These are phyloP conservation scores for Ceratothoa steindachneri DNA, from an alignment of 2,888 invertebrate species.

Conservation along the genomic window DNA sequence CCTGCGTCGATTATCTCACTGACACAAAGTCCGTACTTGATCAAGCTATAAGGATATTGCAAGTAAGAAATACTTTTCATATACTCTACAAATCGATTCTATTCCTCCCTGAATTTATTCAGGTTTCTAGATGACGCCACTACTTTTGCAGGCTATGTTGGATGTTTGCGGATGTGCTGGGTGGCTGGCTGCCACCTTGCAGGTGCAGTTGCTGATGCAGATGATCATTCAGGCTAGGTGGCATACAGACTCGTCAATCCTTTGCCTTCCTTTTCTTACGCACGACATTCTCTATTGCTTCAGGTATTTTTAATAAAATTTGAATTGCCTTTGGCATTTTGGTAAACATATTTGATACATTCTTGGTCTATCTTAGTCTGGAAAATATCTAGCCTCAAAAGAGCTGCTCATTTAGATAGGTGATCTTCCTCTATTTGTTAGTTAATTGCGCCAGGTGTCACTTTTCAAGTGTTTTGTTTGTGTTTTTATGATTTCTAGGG, in stretches of 20 bases:
- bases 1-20: constrained; percentile 89
- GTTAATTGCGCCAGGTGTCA: too few species aligned
- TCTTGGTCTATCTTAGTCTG: too few species aligned
- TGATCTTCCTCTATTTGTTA: too few species aligned
- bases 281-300: constrained; percentile 32
- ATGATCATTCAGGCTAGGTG: constrained; percentile 81
- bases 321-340: too few species aligned
- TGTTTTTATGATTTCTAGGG: too few species aligned
- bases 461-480: too few species aligned
- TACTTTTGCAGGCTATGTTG: constrained; percentile 89
- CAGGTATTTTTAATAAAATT: constrained; percentile 21
- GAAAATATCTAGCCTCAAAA: too few species aligned
- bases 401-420: too few species aligned
- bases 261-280: constrained; percentile 64
- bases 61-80: constrained; percentile 62
- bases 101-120: background rate
- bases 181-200: constrained; percentile 77
- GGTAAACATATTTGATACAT: too few species aligned
- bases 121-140: background rate
- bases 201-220: constrained; percentile 51
- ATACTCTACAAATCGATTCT: too few species aligned
- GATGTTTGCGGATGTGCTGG: constrained; percentile 87
- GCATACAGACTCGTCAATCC: constrained; percentile 67
- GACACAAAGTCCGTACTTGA: constrained; percentile 96
- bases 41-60: constrained; percentile 88